Conservation (phyloP, 2,888 invertebrate species). For the Myopa tessellatipennis region DNA sequence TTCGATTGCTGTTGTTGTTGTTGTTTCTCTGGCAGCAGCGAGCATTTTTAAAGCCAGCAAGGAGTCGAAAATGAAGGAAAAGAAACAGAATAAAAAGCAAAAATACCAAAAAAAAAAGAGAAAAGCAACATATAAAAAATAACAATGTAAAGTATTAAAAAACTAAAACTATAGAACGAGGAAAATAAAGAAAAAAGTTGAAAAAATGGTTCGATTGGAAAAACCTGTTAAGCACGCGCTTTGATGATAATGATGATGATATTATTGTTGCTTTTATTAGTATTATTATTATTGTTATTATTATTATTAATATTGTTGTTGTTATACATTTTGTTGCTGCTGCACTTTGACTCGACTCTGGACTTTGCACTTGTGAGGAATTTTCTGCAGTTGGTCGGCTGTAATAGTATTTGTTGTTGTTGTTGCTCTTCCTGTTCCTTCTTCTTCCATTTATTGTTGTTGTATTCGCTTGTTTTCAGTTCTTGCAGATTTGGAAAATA, state of each 20-base stretch:
- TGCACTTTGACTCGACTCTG: constrained; percentile 16
- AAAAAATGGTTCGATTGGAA: background rate
- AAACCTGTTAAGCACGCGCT: constrained; percentile 36
- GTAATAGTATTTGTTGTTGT: background rate
- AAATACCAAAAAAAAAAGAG: background rate
- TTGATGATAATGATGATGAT: background rate
- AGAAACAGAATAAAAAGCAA: background rate
- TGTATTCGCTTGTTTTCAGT: background rate
- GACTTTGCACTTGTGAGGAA: constrained; percentile 16
- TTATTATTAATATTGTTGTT: background rate
- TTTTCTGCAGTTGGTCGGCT: background rate
- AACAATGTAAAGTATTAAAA: background rate
- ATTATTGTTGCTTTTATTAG: constrained; percentile 1
- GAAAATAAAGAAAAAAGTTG: background rate
- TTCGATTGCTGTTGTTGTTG: constrained; percentile 16
- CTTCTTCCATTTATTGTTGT: background rate
- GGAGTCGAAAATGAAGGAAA: background rate
- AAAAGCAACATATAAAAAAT: background rate
- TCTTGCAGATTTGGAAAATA: constrained; percentile 8
- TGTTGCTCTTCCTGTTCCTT: background rate
- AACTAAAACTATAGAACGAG: background rate
- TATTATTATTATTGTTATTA: background rate
- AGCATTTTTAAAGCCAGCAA: constrained; percentile 30
- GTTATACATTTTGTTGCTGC: background rate
- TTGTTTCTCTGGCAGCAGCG: background rate